Evolutionary conservation across 2,888 invertebrate species (phyloP).

Genomic region (Smittia sp.): DNA sequence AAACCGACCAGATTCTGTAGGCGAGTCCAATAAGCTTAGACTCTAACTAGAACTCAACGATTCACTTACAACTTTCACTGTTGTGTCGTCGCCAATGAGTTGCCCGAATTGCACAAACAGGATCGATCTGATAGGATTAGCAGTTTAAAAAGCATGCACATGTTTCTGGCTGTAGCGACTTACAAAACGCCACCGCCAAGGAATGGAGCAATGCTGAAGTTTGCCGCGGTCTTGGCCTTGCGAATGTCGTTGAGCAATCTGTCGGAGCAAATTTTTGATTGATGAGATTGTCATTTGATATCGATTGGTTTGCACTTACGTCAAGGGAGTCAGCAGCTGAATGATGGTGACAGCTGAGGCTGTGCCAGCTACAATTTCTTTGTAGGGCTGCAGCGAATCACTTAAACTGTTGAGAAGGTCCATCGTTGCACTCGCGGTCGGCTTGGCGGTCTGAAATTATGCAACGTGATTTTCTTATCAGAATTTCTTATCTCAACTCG

Average conservation of each 20-base stretch:
- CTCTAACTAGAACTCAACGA: not conserved
- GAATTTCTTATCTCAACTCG: not conserved
- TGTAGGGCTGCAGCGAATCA: slow-evolving; percentile 56
- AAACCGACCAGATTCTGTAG: slow-evolving; percentile 66
- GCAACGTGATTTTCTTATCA: not conserved
- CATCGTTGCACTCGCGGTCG: not conserved
- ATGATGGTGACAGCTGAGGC: slow-evolving; percentile 72
- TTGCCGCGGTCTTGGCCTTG: slow-evolving; percentile 64
- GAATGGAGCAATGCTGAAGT: slow-evolving; percentile 68
- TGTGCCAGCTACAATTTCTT: slow-evolving; percentile 61
- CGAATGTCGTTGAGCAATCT: slow-evolving; percentile 72
- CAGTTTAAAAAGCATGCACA: not conserved
- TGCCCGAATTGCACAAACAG: slow-evolving; percentile 75
- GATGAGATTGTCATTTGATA: not conserved
- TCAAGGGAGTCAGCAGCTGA: slow-evolving; percentile 76
- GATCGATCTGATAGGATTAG: slow-evolving; percentile 59
- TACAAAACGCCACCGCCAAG: slow-evolving; percentile 74
- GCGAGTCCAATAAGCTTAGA: not conserved
- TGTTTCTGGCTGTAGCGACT: slow-evolving; percentile 54
- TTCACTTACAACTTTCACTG: slow-evolving; percentile 62
- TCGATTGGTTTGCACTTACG: not conserved
- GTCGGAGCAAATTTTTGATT: slow-evolving; percentile 33
- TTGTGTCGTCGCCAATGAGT: slow-evolving; percentile 69
- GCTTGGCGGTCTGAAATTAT: not conserved
- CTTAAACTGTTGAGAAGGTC: slow-evolving; percentile 44